Evolutionary conservation across 2,113 vertebrate genomes (phyloP).

Genomic region (Pangasianodon gigas): DNA sequence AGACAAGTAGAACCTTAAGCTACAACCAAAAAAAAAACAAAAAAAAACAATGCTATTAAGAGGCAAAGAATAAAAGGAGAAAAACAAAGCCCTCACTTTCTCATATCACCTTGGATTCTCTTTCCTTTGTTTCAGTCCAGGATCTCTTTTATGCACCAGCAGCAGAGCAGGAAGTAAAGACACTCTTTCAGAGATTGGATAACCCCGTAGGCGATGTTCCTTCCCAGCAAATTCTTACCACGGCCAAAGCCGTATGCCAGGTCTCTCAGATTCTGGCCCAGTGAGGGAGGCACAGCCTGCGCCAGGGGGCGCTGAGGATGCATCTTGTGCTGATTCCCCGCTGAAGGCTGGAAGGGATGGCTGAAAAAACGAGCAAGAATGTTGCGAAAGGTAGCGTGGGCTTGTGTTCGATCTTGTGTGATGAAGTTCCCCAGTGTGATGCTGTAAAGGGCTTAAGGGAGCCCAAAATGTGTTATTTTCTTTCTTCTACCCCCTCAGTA

Average conservation of each 20-base stretch:
- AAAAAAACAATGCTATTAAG: no score
- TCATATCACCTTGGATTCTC: constrained; percentile 7
- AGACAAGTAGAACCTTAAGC: neutral
- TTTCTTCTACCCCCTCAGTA: constrained; percentile 49
- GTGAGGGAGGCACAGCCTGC: constrained; percentile 61
- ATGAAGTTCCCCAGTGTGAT: constrained; percentile 34
- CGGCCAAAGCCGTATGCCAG: constrained; percentile 65
- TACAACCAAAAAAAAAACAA: neutral
- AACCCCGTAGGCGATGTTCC: constrained; percentile 69
- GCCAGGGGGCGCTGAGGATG: constrained; percentile 69
- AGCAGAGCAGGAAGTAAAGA: constrained; percentile 86
- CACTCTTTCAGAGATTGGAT: constrained; percentile 77
- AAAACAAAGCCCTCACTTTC: constrained; percentile 31
- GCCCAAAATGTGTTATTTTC: neutral
- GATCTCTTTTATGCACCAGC: constrained; percentile 89
- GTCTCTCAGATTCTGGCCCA: constrained; percentile 59
- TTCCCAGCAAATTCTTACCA: constrained; percentile 66
- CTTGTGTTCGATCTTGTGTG: constrained; percentile 31
- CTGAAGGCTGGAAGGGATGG: constrained; percentile 32
- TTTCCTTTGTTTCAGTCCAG: constrained; percentile 74
- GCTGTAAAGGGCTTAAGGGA: neutral
- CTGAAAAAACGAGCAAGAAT: constrained; percentile 28
- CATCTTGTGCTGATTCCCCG: constrained; percentile 54
- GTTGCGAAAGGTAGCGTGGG: neutral
- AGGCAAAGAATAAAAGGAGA: neutral